Percentiles rank a stretch among this genome's conserved stretches.
These are phyloP conservation scores for Hirtodrosophila alboralis DNA, from an alignment of 2,888 invertebrate genomes.

Conservation along the genomic window DNA sequence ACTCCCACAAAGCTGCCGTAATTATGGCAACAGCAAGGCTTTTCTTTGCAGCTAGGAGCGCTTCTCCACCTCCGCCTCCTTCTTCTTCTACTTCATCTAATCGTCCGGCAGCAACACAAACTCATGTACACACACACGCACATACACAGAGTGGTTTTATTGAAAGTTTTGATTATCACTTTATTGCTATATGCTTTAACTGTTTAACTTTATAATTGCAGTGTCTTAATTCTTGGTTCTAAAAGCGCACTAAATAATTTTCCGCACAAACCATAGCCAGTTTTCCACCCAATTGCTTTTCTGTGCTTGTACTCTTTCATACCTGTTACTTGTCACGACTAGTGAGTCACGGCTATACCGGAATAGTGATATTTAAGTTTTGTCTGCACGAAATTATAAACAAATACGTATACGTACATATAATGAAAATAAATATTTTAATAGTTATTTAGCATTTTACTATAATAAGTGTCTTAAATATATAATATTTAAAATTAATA, in stretches of 20 bases:
- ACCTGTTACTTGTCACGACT: constrained; percentile 20
- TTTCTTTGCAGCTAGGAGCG: constrained; percentile 46
- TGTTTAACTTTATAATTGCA: constrained; percentile 23
- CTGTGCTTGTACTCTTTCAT: constrained; percentile 43
- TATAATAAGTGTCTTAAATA: too few relatives aligned
- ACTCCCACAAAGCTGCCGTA: constrained; percentile 74
- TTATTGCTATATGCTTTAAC: constrained; percentile 15
- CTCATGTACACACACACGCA: constrained; percentile 21
- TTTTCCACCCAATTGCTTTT: constrained; percentile 73
- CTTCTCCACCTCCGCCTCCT: constrained; percentile 28
- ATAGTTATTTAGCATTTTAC: too few relatives aligned
- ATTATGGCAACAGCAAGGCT: constrained; percentile 64
- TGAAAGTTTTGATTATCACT: constrained; percentile 1
- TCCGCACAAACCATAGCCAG: constrained; percentile 56
- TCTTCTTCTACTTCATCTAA: constrained; percentile 28
- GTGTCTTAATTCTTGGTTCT: constrained; percentile 24
- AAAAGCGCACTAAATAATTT: constrained; percentile 50
- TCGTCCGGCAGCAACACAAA: constrained; percentile 49
- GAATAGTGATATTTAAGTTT: neutral
- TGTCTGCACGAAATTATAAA: too few relatives aligned
- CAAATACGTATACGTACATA: too few relatives aligned
- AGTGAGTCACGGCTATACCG: neutral
- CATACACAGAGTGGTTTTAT: constrained; percentile 12
- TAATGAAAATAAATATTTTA: too few relatives aligned
- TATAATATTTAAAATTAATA: too few relatives aligned